Percentiles rank a stretch among this genome's conserved stretches.
phyloP scores from a whole-genome alignment of 2,888 invertebrate genomes.

The Buathra laborator region DNA sequence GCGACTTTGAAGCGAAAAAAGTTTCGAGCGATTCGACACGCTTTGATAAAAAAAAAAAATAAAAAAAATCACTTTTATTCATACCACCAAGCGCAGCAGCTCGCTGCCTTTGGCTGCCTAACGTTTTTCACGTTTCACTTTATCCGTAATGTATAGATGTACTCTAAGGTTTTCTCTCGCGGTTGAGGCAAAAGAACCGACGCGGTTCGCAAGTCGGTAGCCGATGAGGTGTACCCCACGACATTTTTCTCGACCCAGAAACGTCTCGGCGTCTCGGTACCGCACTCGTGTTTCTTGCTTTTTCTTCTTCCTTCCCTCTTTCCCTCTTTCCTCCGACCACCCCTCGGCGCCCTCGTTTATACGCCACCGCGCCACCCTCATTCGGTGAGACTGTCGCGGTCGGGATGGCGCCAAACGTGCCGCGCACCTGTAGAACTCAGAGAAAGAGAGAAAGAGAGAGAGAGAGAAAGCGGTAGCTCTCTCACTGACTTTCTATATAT shows the following conservation, averaged over 20 bases:
- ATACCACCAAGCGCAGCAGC: background rate
- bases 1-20: background rate
- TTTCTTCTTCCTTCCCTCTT: slow-evolving; percentile 12
- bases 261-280: slow-evolving; percentile 60
- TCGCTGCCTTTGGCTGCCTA: slow-evolving; percentile 29
- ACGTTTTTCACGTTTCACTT: slow-evolving; percentile 19
- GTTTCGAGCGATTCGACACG: background rate
- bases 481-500: slow-evolving; percentile 17
- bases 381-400: slow-evolving; percentile 49
- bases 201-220: slow-evolving; percentile 71
- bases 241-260: slow-evolving; percentile 50
- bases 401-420: slow-evolving; percentile 65
- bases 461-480: background rate
- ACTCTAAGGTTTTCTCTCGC: slow-evolving; percentile 62
- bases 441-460: background rate
- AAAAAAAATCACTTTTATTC: background rate
- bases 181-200: slow-evolving; percentile 70
- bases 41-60: background rate
- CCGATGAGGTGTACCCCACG: slow-evolving; percentile 47
- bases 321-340: no score
- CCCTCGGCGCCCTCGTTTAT: slow-evolving; percentile 60
- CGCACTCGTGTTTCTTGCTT: slow-evolving; percentile 66
- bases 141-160: slow-evolving; percentile 4
- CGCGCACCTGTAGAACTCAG: slow-evolving; percentile 68
- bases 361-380: slow-evolving; percentile 56